A percentile compares a stretch with the other conserved stretches of the same genome.
These are phyloP conservation scores for Muscicapa adusta DNA, from an alignment of 2,113 vertebrate species.

Conservation along the genomic window DNA sequence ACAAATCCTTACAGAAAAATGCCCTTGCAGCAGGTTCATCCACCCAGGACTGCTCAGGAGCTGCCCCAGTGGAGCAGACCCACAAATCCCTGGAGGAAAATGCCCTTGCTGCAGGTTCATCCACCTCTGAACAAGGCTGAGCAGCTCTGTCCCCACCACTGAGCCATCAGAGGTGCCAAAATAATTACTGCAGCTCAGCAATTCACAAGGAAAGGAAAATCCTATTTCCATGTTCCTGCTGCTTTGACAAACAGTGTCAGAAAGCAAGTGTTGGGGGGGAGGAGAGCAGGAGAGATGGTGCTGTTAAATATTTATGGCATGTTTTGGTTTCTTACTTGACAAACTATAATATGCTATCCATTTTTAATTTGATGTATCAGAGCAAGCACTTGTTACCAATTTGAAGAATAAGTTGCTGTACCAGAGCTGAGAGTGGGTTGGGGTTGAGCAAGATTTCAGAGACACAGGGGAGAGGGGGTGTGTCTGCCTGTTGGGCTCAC, in stretches of 20 bases:
- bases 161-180: slow-evolving; percentile 32
- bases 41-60: background rate
- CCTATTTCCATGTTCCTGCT: slow-evolving; percentile 49
- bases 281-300: background rate
- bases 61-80: background rate
- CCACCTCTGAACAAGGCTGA: background rate
- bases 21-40: background rate
- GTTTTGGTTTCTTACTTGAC: slow-evolving; percentile 70
- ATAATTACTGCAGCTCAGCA: slow-evolving; percentile 21
- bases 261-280: background rate
- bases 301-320: slow-evolving; percentile 72
- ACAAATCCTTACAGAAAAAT: background rate
- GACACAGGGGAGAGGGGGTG: background rate
- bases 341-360: slow-evolving; percentile 68
- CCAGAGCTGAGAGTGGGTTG: slow-evolving; percentile 9
- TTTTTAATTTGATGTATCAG: slow-evolving; percentile 73
- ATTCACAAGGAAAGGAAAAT: slow-evolving; percentile 52
- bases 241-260: slow-evolving; percentile 58
- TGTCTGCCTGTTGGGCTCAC: background rate
- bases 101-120: background rate
- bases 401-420: slow-evolving; percentile 52
- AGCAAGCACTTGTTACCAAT: slow-evolving; percentile 64
- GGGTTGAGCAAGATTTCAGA: background rate
- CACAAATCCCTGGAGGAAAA: background rate
- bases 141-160: background rate